Evolutionary conservation across 2,888 invertebrate genomes (phyloP), one percentile per base, ranked within the genome.

Genomic region (Zygogramma bicolorata): DNA sequence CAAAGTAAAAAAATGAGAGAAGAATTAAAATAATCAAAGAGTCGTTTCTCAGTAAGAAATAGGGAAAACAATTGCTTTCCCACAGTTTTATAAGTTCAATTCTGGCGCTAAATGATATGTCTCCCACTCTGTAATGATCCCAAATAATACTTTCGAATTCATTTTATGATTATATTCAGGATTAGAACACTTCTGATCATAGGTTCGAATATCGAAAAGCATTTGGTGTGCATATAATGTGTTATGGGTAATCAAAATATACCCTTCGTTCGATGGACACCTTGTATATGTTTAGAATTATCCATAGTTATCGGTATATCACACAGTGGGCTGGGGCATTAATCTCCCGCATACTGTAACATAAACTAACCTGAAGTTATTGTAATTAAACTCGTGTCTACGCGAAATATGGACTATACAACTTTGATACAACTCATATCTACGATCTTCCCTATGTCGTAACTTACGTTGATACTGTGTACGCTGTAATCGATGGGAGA

Each of bases 321-420:
- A 53, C 53, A 53, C 27, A 27, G 53, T 53, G 53, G 22, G 53
- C 53, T 53, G 53, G 13, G 8, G 6, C 53, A 53, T 53, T 53
- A 53, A 27, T 53, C 53, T 53, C 53, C 27, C n/a, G 53, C 53
- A 25, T n/a, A 53, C 25, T 5, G 53, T n/a, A 27, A 53, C 27
- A 53, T 53, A 53, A 53, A 53, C 53, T 53, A 25, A 53, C 53
- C 53, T 53, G 53, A 53, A 53, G 53, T 53, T 53, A 53, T 53
- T 53, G 53, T 53, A 53, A 53, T 53, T 53, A 53, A 53, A 25
- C 27, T 53, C 27, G n/a, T 53, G 53, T 53, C 53, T 53, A 27
- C 10, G 53, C 25, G n/a, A 53, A 25, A 53, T 53, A 53, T 53
- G 53, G 53, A 53, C 27, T 25, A 18, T 25, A 53, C 53, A 53